phyloP scores from a whole-genome alignment of 2,888 invertebrate species.

The Netelia fuscicornis region DNA sequence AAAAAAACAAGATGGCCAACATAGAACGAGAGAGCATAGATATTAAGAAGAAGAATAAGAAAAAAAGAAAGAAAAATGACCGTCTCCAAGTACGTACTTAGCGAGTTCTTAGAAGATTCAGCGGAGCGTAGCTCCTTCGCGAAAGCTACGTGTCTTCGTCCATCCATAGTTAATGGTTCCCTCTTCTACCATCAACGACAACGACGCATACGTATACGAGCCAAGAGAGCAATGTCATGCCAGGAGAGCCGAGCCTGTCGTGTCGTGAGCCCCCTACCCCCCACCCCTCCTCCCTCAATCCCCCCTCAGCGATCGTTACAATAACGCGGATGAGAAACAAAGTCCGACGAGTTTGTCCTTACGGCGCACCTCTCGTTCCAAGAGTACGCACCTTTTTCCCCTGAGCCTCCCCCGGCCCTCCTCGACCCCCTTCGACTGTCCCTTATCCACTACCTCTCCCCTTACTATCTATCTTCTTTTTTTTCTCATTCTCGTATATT shows the following conservation, averaged over 20 bases:
- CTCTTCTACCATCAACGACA: conserved; percentile 52
- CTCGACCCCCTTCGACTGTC: background rate
- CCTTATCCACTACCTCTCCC: no score
- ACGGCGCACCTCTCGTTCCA: conserved; percentile 62
- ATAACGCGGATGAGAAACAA: conserved; percentile 63
- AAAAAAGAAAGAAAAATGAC: conserved; percentile 76
- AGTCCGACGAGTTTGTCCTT: conserved; percentile 51
- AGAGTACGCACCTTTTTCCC: conserved; percentile 60
- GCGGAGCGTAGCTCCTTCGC: conserved; percentile 82
- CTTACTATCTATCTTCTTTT: background rate
- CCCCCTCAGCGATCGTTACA: conserved; percentile 61
- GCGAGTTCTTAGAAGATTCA: conserved; percentile 79
- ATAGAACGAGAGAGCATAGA: conserved; percentile 61
- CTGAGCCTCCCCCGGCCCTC: conserved; percentile 7
- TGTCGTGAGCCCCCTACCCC: conserved; percentile 38
- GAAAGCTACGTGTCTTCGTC: conserved; percentile 65
- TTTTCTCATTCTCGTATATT: background rate
- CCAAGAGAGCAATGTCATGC: conserved; percentile 21
- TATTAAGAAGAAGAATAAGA: conserved; percentile 46
- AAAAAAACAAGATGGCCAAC: conserved; percentile 67
- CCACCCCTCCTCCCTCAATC: conserved; percentile 22
- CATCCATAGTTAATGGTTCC: conserved; percentile 19
- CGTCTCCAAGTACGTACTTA: conserved; percentile 81
- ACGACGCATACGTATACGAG: conserved; percentile 38
- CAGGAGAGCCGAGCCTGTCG: conserved; percentile 33